Conservation (phyloP, 2,888 invertebrate genomes). For the Seira ritae region DNA sequence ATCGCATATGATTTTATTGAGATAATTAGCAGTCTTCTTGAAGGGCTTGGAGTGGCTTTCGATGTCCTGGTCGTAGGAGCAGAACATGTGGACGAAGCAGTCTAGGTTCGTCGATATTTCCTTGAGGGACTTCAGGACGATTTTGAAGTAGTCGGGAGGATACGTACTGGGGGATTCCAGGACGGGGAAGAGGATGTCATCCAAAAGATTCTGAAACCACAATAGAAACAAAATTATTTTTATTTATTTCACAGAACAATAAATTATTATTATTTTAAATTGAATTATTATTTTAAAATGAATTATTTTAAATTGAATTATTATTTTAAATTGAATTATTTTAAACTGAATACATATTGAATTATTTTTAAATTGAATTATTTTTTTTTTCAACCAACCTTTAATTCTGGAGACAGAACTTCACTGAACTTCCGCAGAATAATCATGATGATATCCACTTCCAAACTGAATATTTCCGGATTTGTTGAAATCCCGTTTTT, state of each 20-base stretch:
- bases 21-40: constrained; percentile 91
- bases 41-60: constrained; percentile 97
- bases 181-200: constrained; percentile 98
- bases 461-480: constrained; percentile 97
- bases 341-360: neutral
- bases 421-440: constrained; percentile 97
- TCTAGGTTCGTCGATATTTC: constrained; percentile 97
- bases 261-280: too few species aligned
- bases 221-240: constrained; percentile 21
- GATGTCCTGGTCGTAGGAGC: constrained; percentile 99
- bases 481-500: constrained; percentile 98
- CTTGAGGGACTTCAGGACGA: constrained; percentile 97
- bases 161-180: constrained; percentile 95
- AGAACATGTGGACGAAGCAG: constrained; percentile 98
- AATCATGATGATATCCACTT: constrained; percentile 96
- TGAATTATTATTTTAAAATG: too few species aligned
- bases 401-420: constrained; percentile 98
- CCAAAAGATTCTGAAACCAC: constrained; percentile 87
- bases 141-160: constrained; percentile 99
- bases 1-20: constrained; percentile 85
- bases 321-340: too few species aligned
- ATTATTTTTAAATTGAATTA: neutral
- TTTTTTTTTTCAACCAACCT: constrained; percentile 80
- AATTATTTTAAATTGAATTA: too few species aligned
- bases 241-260: too few species aligned